Evolutionary conservation across 92 coral and sea anemone genomes (phyloP).

Genomic region (Phymanthus crucifer): DNA sequence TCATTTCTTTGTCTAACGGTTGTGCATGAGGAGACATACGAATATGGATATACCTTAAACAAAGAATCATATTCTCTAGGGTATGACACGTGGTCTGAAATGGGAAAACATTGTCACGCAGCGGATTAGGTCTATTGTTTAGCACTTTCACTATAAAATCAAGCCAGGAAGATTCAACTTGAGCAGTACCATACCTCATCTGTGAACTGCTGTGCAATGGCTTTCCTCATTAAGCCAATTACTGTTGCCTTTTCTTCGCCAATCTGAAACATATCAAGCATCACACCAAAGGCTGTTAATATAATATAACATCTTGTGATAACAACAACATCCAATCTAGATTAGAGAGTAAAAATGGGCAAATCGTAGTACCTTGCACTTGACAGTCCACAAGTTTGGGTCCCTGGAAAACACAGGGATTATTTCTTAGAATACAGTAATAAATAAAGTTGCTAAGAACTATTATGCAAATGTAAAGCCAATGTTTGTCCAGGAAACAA

Average conservation of each 20-base stretch:
- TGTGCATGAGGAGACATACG: too few relatives aligned
- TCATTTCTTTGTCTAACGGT: too few relatives aligned
- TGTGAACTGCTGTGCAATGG: constrained; percentile 90
- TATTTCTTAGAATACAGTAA: background rate
- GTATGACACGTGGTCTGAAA: too few relatives aligned
- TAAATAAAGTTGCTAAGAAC: background rate
- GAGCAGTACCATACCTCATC: constrained; percentile 63
- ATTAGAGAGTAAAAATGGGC: background rate
- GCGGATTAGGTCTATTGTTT: too few relatives aligned
- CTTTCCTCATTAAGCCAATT: constrained; percentile 95
- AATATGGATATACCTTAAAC: too few relatives aligned
- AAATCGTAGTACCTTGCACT: constrained; percentile 69
- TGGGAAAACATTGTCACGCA: too few relatives aligned
- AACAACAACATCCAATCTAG: too few relatives aligned
- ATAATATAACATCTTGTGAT: too few relatives aligned
- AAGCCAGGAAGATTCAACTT: background rate
- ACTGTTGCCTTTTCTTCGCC: constrained; percentile 99
- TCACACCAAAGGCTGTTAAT: background rate
- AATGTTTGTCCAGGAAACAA: background rate
- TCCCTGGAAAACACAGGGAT: constrained; percentile 59
- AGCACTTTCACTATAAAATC: too few relatives aligned
- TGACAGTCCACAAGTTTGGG: constrained; percentile 96
- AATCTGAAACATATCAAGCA: constrained; percentile 47
- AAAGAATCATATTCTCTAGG: too few relatives aligned
- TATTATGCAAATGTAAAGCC: too few relatives aligned